phyloP scores from a whole-genome alignment of 2,888 invertebrate species.

The Lepidochrysops patricia region DNA sequence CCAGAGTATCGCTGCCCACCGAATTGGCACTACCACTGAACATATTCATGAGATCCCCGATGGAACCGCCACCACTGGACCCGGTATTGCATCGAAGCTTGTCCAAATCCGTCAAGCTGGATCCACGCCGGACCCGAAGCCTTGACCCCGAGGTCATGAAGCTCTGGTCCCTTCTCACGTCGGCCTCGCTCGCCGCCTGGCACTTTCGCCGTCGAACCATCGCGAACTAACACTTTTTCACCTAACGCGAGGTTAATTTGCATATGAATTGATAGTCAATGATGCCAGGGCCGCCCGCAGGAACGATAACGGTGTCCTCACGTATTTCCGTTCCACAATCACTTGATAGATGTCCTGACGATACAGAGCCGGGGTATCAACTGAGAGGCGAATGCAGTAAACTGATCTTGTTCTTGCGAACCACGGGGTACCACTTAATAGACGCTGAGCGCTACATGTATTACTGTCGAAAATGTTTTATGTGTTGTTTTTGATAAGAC shows the following conservation, averaged over 20 bases:
- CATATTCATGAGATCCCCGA: conserved; percentile 87
- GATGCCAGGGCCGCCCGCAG: conserved; percentile 71
- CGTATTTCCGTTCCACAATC: conserved; percentile 38
- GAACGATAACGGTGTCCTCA: conserved; percentile 61
- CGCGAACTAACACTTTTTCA: conserved; percentile 34
- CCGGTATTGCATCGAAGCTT: conserved; percentile 71
- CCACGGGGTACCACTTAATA: conserved; percentile 50
- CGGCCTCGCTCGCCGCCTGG: conserved; percentile 62
- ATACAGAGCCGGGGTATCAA: conserved; percentile 53
- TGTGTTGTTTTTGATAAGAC: not conserved
- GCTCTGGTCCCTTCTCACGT: conserved; percentile 71
- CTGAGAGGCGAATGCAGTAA: conserved; percentile 60
- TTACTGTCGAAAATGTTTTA: not conserved
- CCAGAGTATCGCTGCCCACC: conserved; percentile 80
- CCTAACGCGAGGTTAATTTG: conserved; percentile 49
- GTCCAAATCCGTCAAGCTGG: conserved; percentile 83
- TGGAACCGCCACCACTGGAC: conserved; percentile 75
- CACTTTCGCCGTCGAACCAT: conserved; percentile 60
- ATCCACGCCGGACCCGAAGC: conserved; percentile 78
- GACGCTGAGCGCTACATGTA: conserved; percentile 2
- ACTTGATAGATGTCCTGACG: conserved; percentile 45
- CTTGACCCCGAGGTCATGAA: conserved; percentile 63
- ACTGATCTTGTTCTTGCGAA: conserved; percentile 60
- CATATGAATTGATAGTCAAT: conserved; percentile 67
- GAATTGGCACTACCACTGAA: conserved; percentile 83